Percentiles rank a stretch among this genome's conserved stretches.
These are phyloP conservation scores for Dolichoris vasculosae DNA, from an alignment of 1,140 invertebrate species.

Conservation along the genomic window DNA sequence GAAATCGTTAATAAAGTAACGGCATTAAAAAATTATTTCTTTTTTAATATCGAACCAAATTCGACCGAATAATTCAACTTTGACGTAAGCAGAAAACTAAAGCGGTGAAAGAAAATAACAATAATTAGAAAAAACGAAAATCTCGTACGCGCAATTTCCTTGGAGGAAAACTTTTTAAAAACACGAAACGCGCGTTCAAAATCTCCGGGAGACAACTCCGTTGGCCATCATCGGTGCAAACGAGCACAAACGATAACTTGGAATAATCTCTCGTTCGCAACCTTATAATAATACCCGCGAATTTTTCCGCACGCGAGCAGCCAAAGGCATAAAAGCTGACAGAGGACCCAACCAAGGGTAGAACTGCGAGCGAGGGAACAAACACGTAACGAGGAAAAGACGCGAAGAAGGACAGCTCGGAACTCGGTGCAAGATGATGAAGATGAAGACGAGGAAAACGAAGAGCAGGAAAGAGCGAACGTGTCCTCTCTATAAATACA, in stretches of 20 bases:
- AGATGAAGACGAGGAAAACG: constrained; percentile 1
- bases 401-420: constrained; percentile 36
- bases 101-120: too few species aligned
- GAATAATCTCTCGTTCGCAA: neutral
- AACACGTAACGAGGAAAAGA: constrained; percentile 5
- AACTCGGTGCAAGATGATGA: neutral
- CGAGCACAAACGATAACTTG: constrained; percentile 4
- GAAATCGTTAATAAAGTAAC: too few species aligned
- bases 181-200: too few species aligned
- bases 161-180: too few species aligned
- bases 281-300: neutral
- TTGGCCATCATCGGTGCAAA: neutral
- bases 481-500: constrained; percentile 73
- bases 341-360: neutral
- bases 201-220: too few species aligned
- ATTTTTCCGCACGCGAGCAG: neutral
- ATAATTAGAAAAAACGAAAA: too few species aligned
- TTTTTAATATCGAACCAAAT: too few species aligned
- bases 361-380: neutral
- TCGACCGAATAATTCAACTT: too few species aligned
- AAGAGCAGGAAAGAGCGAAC: constrained; percentile 19
- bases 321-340: neutral
- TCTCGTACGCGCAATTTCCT: too few species aligned
- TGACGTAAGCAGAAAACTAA: too few species aligned
- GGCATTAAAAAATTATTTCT: too few species aligned